Evolutionary conservation across 1,140 invertebrate genomes (phyloP), one percentile per base, ranked within the genome.

Genomic region (Caenorhabditis inopinata): DNA sequence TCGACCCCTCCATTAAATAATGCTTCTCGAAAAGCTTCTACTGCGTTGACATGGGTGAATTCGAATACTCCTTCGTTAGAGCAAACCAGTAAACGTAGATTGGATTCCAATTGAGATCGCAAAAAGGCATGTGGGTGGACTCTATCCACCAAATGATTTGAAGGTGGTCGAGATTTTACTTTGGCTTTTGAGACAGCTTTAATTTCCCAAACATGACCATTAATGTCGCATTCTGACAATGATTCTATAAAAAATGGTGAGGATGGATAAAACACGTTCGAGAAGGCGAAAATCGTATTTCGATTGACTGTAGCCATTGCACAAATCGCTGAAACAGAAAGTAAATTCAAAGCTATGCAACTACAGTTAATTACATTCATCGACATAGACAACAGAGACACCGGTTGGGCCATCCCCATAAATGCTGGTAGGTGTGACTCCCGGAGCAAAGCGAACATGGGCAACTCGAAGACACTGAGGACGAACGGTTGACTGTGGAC

Each of bases 21-120:
- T 6, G 78, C 78, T n/a, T 79, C 48, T 2, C 84, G 78, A 7
- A 85, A 76, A 12, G 80, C 45, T 45, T 85, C 83, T 23, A 85
- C 74, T 5, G 85, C 86, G 9, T 78, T 80, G 9, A 46, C 35
- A 42, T 85, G 85, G 6, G 53, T 29, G 35, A 87, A 83, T 25
- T 81, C 84, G 76, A 78, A 81, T 2, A 85, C 74, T 21, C 85
- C 84, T 81, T 85, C 81, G 14, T 82, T 80, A 16, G 81, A 85
- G 38, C 87, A 75, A 4, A 85, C 75, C 42, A 76, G 49, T 51
- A 85, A 80, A 21, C 68, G 68, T n/a, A 47, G 74, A 9, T 51
- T 25, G 4, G 78, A 75, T 46, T 49, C 38, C 3, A 79, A 35
- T 32, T 83, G 85, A 23, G 86, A 80, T 27, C 76, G 46, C 12